Base-by-base conservation (phyloP, 2,888 invertebrate genomes). In the Gortyna flavago region DNA sequence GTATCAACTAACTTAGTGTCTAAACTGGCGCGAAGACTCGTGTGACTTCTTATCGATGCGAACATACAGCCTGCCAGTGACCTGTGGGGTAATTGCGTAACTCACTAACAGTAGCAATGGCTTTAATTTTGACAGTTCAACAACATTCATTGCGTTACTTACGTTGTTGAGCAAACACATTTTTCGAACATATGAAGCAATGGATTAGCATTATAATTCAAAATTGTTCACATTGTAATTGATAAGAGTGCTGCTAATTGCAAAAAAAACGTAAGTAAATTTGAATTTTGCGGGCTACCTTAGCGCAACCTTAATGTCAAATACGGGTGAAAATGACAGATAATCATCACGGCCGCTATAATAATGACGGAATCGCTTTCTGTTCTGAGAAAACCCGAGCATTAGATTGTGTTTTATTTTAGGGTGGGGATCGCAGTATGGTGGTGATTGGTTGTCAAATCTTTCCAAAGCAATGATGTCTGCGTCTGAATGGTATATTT, bases 381-480 rank as follows among this genome's bases (percentile, higher is more conserved):
- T 8, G 9, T 61, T 61, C 21, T 8, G 9, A 21, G 1, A 0
- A 18, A 6, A 62, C 18, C 8, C 3, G 18, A n/a, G n/a, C 64
- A 38, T 13, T 21, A 29, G 9, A 61, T 32, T 41, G 25, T 59
- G 7, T 25, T 71, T 41, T 64, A 2, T 41, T 61, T 32, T 65
- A 11, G 6, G 32, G 2, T 44, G 16, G 11, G 18, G 18, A 35
- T n/a, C n/a, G 0, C 54, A 32, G 6, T 25, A 25, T 32, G 16
- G 25, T 69, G 11, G 11, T 44, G 41, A 25, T 59, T 41, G 48
- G 11, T 16, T 79, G n/a, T 77, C 32, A 77, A 41, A 69, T 61
- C 69, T 25, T 25, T 69, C 11, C 8, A 41, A 69, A 41, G 44
- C 54, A 77, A 13, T 59, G 25, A 68, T 32, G 38, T 69, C 80